phyloP scores from a whole-genome alignment of 2,888 invertebrate genomes.

The Prenolepis imparis region DNA sequence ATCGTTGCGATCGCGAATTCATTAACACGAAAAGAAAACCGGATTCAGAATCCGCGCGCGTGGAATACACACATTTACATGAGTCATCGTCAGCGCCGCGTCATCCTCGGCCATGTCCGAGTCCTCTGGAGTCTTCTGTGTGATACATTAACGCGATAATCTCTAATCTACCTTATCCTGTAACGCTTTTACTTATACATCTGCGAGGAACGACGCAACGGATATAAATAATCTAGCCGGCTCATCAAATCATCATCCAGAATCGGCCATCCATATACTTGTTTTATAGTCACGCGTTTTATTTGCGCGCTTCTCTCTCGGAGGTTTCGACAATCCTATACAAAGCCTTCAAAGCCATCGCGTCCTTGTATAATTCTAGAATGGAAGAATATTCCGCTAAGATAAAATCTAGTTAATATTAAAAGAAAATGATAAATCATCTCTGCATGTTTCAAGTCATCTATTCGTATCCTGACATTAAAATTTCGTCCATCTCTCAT shows the following conservation, averaged over 20 bases:
- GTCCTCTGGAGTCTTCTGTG: conserved; percentile 46
- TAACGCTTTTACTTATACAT: conserved; percentile 64
- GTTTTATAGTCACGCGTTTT: neutral
- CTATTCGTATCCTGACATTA: neutral
- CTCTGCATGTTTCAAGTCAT: neutral
- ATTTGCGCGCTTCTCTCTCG: neutral
- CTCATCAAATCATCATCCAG: conserved; percentile 48
- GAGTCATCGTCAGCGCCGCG: conserved; percentile 72
- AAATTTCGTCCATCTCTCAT: neutral
- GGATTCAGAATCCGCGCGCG: conserved; percentile 76
- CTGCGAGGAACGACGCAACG: conserved; percentile 63
- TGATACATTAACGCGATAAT: conserved; percentile 71
- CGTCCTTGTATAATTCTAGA: neutral
- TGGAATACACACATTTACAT: conserved; percentile 67
- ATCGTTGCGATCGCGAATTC: conserved; percentile 75
- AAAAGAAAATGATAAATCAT: neutral
- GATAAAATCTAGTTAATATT: conserved; percentile 12
- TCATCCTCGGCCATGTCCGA: conserved; percentile 58
- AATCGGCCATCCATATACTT: conserved; percentile 8
- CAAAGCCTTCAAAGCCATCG: neutral
- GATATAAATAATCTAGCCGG: conserved; percentile 70
- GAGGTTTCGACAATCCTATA: conserved; percentile 17
- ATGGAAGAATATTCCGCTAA: neutral
- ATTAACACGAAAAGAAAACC: conserved; percentile 79
- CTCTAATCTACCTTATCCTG: conserved; percentile 68